A percentile compares a stretch with the other conserved stretches of the same genome.
These are phyloP conservation scores for Graphium colonna DNA, from an alignment of 2,888 invertebrate genomes.

Conservation along the genomic window DNA sequence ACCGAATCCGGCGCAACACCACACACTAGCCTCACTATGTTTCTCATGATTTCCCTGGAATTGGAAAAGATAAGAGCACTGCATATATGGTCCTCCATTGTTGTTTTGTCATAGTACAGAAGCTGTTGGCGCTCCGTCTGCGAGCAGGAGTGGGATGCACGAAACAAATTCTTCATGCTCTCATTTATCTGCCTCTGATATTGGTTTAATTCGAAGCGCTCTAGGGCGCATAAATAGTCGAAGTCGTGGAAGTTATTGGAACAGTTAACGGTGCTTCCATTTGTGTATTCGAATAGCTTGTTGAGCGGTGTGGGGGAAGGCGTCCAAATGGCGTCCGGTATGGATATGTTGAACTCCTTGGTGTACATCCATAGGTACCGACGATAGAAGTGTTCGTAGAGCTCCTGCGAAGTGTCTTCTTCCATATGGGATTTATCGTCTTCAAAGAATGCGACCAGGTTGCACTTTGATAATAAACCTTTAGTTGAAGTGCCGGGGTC, in stretches of 20 bases:
- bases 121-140: constrained; percentile 40
- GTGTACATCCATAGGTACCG: constrained; percentile 51
- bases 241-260: constrained; percentile 54
- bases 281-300: constrained; percentile 59
- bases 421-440: constrained; percentile 28
- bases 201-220: constrained; percentile 65
- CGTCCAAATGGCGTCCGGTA: constrained; percentile 51
- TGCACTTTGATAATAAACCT: constrained; percentile 39
- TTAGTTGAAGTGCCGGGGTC: constrained; percentile 41
- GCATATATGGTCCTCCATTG: constrained; percentile 64
- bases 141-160: constrained; percentile 32
- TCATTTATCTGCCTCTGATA: constrained; percentile 57
- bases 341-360: constrained; percentile 52
- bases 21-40: constrained; percentile 58
- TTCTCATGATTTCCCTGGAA: constrained; percentile 64
- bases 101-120: constrained; percentile 57
- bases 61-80: constrained; percentile 51
- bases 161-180: constrained; percentile 54
- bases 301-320: constrained; percentile 41
- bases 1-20: constrained; percentile 54
- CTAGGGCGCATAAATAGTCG: constrained; percentile 51
- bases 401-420: constrained; percentile 30
- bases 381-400: constrained; percentile 46
- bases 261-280: constrained; percentile 51
- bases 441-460: constrained; percentile 54